A percentile compares a stretch with the other conserved stretches of the same genome.
Evolutionary conservation across 1,140 invertebrate genomes (phyloP).

Genomic region (Cherax destructor): DNA sequence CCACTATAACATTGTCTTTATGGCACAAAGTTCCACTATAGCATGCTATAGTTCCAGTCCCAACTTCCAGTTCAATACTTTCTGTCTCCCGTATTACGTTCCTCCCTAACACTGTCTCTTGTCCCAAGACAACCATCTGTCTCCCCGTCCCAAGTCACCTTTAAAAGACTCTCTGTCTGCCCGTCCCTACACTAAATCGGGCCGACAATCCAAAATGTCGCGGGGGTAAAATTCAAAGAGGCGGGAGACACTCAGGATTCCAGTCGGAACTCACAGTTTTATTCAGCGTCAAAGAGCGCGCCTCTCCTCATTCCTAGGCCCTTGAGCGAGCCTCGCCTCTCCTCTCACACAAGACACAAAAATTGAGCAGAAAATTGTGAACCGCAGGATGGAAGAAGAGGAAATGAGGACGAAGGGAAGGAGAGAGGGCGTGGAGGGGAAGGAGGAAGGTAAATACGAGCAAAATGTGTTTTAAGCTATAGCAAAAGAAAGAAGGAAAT

Average conservation of each 20-base stretch:
- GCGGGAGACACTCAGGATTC: neutral
- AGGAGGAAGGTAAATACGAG: neutral
- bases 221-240: neutral
- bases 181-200: neutral
- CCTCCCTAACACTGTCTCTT: too few species aligned
- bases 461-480: too few species aligned
- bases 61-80: too few species aligned
- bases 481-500: too few species aligned
- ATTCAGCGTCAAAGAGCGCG: neutral
- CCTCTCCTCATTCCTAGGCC: neutral
- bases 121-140: too few species aligned
- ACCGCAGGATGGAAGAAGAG: neutral
- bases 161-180: too few species aligned
- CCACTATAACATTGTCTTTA: too few species aligned
- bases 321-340: neutral
- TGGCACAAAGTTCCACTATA: too few species aligned
- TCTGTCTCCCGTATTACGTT: too few species aligned
- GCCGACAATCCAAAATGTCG: neutral
- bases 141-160: too few species aligned
- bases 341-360: neutral
- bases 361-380: neutral
- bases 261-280: neutral
- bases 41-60: too few species aligned
- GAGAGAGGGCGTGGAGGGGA: neutral
- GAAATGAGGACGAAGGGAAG: neutral